These are phyloP conservation scores for Acleris cristana DNA, from an alignment of 2,888 invertebrate genomes.

Conservation along the genomic window DNA sequence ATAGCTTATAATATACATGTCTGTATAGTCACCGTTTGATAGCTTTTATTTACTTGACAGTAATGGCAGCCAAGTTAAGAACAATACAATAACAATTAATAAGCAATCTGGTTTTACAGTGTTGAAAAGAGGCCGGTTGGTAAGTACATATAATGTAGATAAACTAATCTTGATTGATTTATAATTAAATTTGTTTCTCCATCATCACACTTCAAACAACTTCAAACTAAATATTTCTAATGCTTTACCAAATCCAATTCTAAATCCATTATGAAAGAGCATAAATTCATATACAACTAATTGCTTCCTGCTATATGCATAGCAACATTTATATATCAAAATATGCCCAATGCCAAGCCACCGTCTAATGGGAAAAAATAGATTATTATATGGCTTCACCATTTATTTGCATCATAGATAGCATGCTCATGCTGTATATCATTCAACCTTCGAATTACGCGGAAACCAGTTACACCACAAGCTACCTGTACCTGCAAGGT, in stretches of 20 bases:
- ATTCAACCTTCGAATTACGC: slow-evolving; percentile 41
- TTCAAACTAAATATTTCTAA: neutral
- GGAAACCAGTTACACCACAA: slow-evolving; percentile 43
- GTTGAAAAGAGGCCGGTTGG: too few relatives aligned
- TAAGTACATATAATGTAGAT: neutral
- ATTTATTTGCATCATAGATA: slow-evolving; percentile 8
- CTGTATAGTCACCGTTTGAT: too few relatives aligned
- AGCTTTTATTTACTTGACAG: too few relatives aligned
- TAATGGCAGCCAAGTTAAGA: too few relatives aligned
- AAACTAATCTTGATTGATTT: slow-evolving; percentile 9
- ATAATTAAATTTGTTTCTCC: neutral
- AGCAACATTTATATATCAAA: slow-evolving; percentile 48
- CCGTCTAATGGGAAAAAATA: slow-evolving; percentile 49
- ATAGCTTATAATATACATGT: too few relatives aligned
- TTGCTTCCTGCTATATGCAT: slow-evolving; percentile 40
- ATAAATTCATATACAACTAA: slow-evolving; percentile 18
- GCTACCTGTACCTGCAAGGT: slow-evolving; percentile 37
- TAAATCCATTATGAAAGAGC: slow-evolving; percentile 11
- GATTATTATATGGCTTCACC: slow-evolving; percentile 54
- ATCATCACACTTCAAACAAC: slow-evolving; percentile 14
- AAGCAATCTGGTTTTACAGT: too few relatives aligned
- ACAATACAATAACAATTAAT: too few relatives aligned
- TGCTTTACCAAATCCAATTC: slow-evolving; percentile 14
- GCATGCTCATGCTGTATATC: slow-evolving; percentile 9
- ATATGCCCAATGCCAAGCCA: slow-evolving; percentile 55